A percentile compares a stretch with the other conserved stretches of the same genome.
Evolutionary conservation across 2,797 vertebrate genomes (phyloP).

Genomic region (Sebastes paucispinis): DNA sequence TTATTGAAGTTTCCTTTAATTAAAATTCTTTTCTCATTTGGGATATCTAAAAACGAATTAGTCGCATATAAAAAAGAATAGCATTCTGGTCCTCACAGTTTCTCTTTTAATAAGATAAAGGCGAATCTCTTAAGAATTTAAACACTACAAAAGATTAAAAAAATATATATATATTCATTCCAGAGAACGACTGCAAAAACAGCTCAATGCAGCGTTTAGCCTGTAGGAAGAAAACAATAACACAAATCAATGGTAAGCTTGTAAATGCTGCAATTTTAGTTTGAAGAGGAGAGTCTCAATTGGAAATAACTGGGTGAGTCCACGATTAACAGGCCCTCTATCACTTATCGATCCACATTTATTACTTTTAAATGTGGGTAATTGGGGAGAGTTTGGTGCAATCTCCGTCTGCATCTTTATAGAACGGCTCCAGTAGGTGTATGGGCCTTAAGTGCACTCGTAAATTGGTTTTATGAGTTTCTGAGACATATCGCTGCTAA

Average conservation of each 20-base stretch:
- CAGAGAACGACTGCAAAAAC: conserved; percentile 6
- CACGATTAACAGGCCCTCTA: conserved; percentile 65
- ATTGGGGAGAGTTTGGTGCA: conserved; percentile 73
- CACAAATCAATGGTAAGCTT: conserved; percentile 66
- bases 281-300: conserved; percentile 55
- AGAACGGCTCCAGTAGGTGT: conserved; percentile 77
- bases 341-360: conserved; percentile 77
- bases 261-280: conserved; percentile 63
- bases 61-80: conserved; percentile 6
- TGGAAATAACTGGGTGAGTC: conserved; percentile 66
- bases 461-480: conserved; percentile 85
- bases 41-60: conserved; percentile 21
- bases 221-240: conserved; percentile 64
- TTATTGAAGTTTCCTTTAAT: conserved; percentile 39
- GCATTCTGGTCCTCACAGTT: not conserved
- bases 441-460: conserved; percentile 79
- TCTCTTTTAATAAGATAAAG: conserved; percentile 34
- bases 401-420: conserved; percentile 81
- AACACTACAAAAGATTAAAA: conserved; percentile 23
- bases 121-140: conserved; percentile 33
- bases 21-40: conserved; percentile 29
- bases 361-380: conserved; percentile 81
- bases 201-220: conserved; percentile 43
- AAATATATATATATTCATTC: not conserved
- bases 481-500: conserved; percentile 82